phyloP scores from a whole-genome alignment of 2,113 vertebrate species.

The Syngnathus scovelli region DNA sequence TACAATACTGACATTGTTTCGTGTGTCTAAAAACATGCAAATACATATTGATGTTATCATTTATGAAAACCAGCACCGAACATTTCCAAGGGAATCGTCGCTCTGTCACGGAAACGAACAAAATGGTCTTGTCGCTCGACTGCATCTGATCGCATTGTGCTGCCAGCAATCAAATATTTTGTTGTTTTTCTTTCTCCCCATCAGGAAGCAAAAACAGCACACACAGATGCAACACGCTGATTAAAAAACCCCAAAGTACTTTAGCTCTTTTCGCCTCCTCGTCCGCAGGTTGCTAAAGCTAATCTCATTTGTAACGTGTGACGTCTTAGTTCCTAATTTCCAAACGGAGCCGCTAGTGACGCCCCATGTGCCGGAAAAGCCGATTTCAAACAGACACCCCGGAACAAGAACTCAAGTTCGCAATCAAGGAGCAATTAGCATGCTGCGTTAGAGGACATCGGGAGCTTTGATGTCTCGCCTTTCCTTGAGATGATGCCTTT shows the following conservation, averaged over 20 bases:
- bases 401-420: conserved; percentile 69
- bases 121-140: conserved; percentile 52
- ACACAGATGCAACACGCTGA: conserved; percentile 67
- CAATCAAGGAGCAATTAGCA: conserved; percentile 74
- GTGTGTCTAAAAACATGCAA: conserved; percentile 2
- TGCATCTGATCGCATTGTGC: conserved; percentile 68
- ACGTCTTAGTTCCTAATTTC: conserved; percentile 75
- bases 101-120: conserved; percentile 26
- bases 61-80: conserved; percentile 26
- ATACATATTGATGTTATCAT: conserved; percentile 25
- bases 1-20: not conserved
- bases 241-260: conserved; percentile 56
- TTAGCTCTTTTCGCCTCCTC: conserved; percentile 64
- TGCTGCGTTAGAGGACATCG: conserved; percentile 52
- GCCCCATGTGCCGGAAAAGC: conserved; percentile 53
- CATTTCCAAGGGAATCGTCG: conserved; percentile 24
- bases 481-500: conserved; percentile 44
- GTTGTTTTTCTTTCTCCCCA: conserved; percentile 3
- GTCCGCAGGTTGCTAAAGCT: conserved; percentile 68
- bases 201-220: conserved; percentile 62
- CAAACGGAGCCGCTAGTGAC: conserved; percentile 67
- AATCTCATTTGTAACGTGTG: conserved; percentile 81
- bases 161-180: conserved; percentile 64
- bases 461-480: conserved; percentile 58
- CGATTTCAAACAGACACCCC: conserved; percentile 70